Percentiles rank a stretch among this genome's conserved stretches.
These are phyloP conservation scores for Leucophenga varia DNA, from an alignment of 1,140 invertebrate species.

Conservation along the genomic window DNA sequence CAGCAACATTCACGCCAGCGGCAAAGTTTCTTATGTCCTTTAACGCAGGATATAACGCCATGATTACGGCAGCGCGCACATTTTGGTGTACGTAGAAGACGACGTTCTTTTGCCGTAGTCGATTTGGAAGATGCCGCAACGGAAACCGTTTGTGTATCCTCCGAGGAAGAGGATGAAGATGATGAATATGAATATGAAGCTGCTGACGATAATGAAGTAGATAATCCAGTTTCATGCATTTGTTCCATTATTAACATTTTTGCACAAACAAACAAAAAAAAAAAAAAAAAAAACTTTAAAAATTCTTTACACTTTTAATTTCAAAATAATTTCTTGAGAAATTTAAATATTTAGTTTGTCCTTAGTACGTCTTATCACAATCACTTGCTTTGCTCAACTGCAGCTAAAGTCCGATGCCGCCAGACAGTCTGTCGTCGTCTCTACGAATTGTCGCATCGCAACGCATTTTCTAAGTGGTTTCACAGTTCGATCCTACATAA, in stretches of 20 bases:
- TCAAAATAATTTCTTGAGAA: too few relatives aligned
- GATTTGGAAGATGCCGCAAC: too few relatives aligned
- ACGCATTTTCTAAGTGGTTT: too few relatives aligned
- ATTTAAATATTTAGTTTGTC: too few relatives aligned
- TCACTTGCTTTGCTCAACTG: slow-evolving; percentile 22
- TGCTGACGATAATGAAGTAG: too few relatives aligned
- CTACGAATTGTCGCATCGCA: too few relatives aligned
- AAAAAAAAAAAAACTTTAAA: too few relatives aligned
- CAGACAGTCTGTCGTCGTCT: slow-evolving; percentile 35
- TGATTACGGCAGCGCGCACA: slow-evolving; percentile 88
- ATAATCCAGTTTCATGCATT: too few relatives aligned
- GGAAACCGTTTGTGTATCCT: background rate
- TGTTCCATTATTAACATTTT: too few relatives aligned
- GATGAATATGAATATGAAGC: background rate
- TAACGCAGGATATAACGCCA: slow-evolving; percentile 83
- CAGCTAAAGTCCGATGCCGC: slow-evolving; percentile 19
- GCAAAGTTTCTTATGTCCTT: slow-evolving; percentile 82
- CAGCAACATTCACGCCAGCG: slow-evolving; percentile 80
- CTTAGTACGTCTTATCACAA: slow-evolving; percentile 9
- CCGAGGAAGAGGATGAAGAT: background rate
- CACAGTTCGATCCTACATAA: too few relatives aligned
- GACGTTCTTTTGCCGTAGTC: slow-evolving; percentile 27
- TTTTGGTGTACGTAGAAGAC: slow-evolving; percentile 72
- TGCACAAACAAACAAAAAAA: too few relatives aligned
- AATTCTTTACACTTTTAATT: too few relatives aligned